phyloP scores from a whole-genome alignment of 2,113 vertebrate species.

The Pimephales promelas region DNA sequence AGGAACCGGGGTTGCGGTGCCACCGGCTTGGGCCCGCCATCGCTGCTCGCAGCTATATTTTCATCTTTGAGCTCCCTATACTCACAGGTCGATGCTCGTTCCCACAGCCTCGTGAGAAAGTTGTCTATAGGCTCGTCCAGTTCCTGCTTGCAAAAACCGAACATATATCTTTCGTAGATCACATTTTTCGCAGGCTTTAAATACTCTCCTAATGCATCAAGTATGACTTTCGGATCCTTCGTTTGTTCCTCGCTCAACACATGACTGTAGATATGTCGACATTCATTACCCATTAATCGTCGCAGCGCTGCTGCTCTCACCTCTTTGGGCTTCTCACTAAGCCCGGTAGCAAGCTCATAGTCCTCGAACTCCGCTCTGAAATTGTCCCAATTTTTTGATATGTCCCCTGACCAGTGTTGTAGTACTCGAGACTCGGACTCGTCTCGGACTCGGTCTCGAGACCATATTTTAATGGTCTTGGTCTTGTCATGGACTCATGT shows the following conservation, averaged over 20 bases:
- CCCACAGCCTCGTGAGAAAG: conserved; percentile 8
- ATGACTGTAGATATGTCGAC: not conserved
- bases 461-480: no score
- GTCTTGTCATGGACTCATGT: no score
- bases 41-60: no score
- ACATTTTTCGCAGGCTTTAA: conserved; percentile 32
- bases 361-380: conserved; percentile 3
- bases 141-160: conserved; percentile 48
- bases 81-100: conserved; percentile 25
- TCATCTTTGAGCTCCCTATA: conserved; percentile 20
- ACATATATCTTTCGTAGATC: conserved; percentile 48
- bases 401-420: not conserved
- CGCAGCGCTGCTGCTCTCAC: not conserved
- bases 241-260: no score
- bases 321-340: not conserved
- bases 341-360: not conserved
- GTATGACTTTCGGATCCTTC: not conserved
- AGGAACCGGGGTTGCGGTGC: no score
- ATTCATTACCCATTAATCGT: not conserved
- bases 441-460: no score
- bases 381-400: not conserved
- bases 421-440: no score
- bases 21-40: no score
- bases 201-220: not conserved
- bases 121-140: conserved; percentile 33